Percentiles rank a stretch among this genome's conserved stretches.
phyloP scores from a whole-genome alignment of 2,797 vertebrate species.

The Echeneis naucrates region DNA sequence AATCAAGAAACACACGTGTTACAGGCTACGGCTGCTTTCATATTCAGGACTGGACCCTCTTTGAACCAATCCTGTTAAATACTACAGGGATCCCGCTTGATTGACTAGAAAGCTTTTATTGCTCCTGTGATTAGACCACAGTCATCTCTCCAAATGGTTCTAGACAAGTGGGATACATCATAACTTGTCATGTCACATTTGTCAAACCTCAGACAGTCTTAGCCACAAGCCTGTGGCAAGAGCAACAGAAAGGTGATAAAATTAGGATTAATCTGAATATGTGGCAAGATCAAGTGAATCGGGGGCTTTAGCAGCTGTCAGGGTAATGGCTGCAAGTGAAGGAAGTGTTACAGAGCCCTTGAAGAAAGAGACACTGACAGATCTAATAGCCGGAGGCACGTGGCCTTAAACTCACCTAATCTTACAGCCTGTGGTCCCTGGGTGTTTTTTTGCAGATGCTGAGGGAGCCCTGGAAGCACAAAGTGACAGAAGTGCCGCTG shows the following conservation, averaged over 20 bases:
- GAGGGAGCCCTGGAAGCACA: constrained; percentile 53
- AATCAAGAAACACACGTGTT: constrained; percentile 67
- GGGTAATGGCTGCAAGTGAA: constrained; percentile 37
- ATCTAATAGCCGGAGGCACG: constrained; percentile 60
- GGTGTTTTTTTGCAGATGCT: constrained; percentile 44
- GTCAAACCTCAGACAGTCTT: constrained; percentile 34
- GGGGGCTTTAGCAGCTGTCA: constrained; percentile 30
- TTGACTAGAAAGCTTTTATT: constrained; percentile 67
- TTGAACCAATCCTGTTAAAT: constrained; percentile 65
- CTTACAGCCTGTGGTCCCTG: constrained; percentile 56
- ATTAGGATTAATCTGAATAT: constrained; percentile 47
- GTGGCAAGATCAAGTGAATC: constrained; percentile 46
- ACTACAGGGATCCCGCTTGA: constrained; percentile 49
- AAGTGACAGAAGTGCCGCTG: constrained; percentile 71
- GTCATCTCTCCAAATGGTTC: constrained; percentile 45
- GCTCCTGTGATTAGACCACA: constrained; percentile 58
- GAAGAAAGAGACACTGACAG: constrained; percentile 51
- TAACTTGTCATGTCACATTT: constrained; percentile 46
- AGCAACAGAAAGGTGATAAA: constrained; percentile 43
- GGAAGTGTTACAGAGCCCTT: constrained; percentile 27
- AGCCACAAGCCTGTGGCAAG: not conserved
- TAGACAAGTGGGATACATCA: constrained; percentile 41
- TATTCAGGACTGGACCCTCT: constrained; percentile 40
- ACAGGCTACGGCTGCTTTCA: constrained; percentile 51
- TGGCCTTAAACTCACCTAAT: constrained; percentile 76